phyloP scores from a whole-genome alignment of 2,797 vertebrate genomes.

The Moxostoma hubbsi region DNA sequence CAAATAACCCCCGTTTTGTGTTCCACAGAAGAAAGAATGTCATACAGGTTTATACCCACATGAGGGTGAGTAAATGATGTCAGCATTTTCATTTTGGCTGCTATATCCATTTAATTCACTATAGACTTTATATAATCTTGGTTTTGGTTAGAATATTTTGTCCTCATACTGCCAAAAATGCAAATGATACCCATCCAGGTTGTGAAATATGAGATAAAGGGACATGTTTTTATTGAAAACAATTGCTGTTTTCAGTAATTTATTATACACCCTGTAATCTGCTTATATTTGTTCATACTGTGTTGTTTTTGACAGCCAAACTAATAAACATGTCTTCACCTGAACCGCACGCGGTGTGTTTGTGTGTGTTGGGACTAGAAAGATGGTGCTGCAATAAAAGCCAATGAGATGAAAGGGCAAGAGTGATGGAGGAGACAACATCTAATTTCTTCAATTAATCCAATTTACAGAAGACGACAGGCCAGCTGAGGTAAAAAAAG shows the following conservation, averaged over 20 bases:
- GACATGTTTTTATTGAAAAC: constrained; percentile 3
- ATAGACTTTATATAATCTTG: background rate
- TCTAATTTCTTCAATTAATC: too few species aligned
- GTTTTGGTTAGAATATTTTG: constrained; percentile 1
- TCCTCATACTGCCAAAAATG: background rate
- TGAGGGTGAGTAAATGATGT: background rate
- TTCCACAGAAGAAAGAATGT: too few species aligned
- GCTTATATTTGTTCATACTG: constrained; percentile 8
- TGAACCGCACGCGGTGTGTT: background rate
- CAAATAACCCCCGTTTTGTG: too few species aligned
- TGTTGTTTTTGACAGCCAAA: constrained; percentile 1
- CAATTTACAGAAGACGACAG: too few species aligned
- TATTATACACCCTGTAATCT: constrained; percentile 3
- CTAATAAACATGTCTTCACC: background rate
- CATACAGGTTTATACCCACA: background rate
- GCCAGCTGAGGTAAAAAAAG: too few species aligned
- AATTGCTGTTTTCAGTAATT: constrained; percentile 23
- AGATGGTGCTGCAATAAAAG: too few species aligned
- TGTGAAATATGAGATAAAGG: background rate
- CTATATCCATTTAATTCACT: background rate
- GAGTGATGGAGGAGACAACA: too few species aligned
- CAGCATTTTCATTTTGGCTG: background rate
- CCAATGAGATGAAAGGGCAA: too few species aligned
- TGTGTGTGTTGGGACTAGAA: background rate
- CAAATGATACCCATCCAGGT: background rate